Percentiles rank a stretch among this genome's conserved stretches.
Conservation (phyloP, 2,113 vertebrate species). For the Saccopteryx bilineata region DNA sequence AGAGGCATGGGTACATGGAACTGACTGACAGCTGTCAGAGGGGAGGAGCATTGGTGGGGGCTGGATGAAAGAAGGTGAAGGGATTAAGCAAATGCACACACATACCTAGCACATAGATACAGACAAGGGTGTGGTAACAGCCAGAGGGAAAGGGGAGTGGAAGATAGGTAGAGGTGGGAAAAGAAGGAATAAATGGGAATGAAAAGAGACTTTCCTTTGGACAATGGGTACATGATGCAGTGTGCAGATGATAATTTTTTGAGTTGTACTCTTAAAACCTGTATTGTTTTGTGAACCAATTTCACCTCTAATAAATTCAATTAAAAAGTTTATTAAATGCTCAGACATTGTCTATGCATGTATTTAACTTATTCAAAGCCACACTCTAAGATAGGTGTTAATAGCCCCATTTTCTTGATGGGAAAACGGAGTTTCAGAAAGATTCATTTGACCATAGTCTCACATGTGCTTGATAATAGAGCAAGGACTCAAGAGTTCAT, state of each 20-base stretch:
- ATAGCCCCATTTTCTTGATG: background rate
- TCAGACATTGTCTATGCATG: background rate
- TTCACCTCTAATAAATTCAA: background rate
- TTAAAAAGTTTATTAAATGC: background rate
- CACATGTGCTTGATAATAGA: background rate
- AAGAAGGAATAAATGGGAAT: no score
- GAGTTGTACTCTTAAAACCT: background rate
- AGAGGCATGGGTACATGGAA: no score
- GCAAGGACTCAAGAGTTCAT: background rate
- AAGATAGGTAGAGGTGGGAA: no score
- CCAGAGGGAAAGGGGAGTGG: no score
- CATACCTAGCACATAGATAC: no score
- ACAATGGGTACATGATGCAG: background rate
- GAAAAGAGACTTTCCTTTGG: no score
- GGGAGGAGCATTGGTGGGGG: no score
- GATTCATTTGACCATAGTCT: background rate
- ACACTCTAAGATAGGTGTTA: background rate
- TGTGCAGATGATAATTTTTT: background rate
- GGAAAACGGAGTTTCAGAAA: background rate
- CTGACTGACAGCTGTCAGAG: no score
- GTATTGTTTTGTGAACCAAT: background rate
- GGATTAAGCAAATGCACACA: no score
- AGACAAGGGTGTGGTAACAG: no score
- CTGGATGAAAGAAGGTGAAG: no score
- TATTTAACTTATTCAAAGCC: background rate